Evolutionary conservation across 2,113 vertebrate species (phyloP), one percentile per base, ranked within the genome.

Genomic region (Talpa occidentalis): DNA sequence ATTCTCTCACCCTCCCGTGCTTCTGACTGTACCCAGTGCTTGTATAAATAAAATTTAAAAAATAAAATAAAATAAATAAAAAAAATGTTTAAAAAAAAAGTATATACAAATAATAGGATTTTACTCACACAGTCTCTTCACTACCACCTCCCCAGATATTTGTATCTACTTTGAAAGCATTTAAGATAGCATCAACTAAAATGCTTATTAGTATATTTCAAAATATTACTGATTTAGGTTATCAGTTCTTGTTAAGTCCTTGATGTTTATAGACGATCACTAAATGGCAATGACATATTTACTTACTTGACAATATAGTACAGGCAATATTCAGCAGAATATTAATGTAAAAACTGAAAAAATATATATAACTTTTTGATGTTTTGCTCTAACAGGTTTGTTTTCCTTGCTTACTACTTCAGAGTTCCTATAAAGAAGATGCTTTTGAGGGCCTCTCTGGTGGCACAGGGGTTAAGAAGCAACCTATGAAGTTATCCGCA

Each of bases 151-250:
- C 22, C 40, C 30, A 90, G 40, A 81, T 90, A 62, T 91, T n/a
- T 64, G 1, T 47, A 85, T 37, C 67, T 78, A 73, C 78, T 79
- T 87, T 54, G 49, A 96, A 96, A 94, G 26, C 47, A 86, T 21
- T 85, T 54, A 81, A 49, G 19, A 37, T 76, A 56, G 64, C 77
- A 77, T 40, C 21, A 90, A 60, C 40, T 59, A 70, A 89, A 89
- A 85, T 89, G n/a, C 19, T 22, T 21, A 70, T 22, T 21, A 70
- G 8, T 49, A 2, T 88, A 84, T 76, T 64, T 24, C 52, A 95
- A 80, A 81, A 70, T 49, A 89, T 19, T 89, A 54, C 59, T 85
- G 22, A 88, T 89, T 70, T 79, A 32, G 47, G 60, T 32, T 47
- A 74, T 72, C 87, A 78, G 37, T 70, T 91, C 37, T 95, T 26